Base-by-base conservation (phyloP, 2,888 invertebrate species). In the Thyatira batis region DNA sequence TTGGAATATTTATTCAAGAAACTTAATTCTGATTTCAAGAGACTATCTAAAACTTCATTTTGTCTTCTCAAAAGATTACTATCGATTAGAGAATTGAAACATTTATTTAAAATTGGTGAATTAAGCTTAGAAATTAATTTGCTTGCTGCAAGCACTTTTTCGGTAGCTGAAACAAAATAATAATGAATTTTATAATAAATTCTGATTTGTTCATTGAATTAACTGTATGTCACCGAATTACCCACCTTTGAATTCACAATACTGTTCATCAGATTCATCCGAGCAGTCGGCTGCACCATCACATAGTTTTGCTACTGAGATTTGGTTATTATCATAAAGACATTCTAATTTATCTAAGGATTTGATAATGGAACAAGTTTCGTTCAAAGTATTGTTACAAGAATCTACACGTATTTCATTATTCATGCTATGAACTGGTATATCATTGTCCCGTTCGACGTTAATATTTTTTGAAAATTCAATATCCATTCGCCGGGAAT, bases 221-320 rank as follows among this genome's bases (percentile, higher is more conserved):
- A 9, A 44, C 10, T 21, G n/a, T 20, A 25, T 4, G 11, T 13
- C n/a, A 50, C 30, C 9, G 45, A 52, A 33, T 13, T 17, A 46
- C 25, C 52, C 66, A 87, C 86, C 84, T 78, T 82, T 75, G 52
- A 61, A 53, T 43, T 65, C 59, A 65, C 87, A 89, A 54, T 82
- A 64, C 25, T 55, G 62, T 76, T 90, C 90, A 59, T 90, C 89
- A 2, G 82, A 74, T 58, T 61, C 65, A 57, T 83, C 81, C 1
- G 60, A 45, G 49, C 90, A 90, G 49, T 89, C 83, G 25, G 54
- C 43, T 1, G 64, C 58, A 28, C 82, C 84, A 60, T 90, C 73
- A 57, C 89, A 90, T 21, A 90, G 61, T 54, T 80, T 76, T 50
- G 72, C 67, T 45, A 87, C 57, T 6, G 72, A 54, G 33, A 87